Evolutionary conservation across 2,888 invertebrate species (phyloP).

Genomic region (Meganola albula): DNA sequence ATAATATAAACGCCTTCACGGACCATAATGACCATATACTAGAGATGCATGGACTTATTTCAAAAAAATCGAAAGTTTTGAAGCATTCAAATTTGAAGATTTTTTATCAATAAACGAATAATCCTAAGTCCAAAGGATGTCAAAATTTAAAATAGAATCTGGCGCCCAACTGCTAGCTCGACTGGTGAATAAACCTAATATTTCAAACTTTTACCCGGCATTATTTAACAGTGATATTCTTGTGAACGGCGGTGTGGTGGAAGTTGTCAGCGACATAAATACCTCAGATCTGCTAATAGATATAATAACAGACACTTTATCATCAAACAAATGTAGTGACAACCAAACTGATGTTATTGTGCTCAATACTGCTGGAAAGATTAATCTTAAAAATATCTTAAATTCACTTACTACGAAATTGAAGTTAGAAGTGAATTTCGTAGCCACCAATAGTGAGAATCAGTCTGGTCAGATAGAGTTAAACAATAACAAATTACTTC

Average conservation of each 20-base stretch:
- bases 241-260: constrained; percentile 50
- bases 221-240: constrained; percentile 63
- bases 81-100: not conserved
- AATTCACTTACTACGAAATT: no score
- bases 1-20: no score
- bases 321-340: constrained; percentile 39
- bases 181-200: constrained; percentile 55
- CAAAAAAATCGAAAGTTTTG: no score
- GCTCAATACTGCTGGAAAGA: constrained; percentile 62
- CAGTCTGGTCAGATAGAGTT: constrained; percentile 6
- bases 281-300: constrained; percentile 46
- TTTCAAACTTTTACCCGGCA: constrained; percentile 61
- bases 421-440: not conserved
- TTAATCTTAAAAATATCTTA: no score
- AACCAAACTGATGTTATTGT: constrained; percentile 49
- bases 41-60: no score
- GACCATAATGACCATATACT: no score
- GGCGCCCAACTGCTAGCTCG: constrained; percentile 78
- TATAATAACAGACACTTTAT: constrained; percentile 50
- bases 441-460: not conserved
- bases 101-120: not conserved
- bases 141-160: constrained; percentile 68
- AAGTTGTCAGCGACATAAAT: constrained; percentile 45
- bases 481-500: no score
- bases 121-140: not conserved